phyloP scores from a whole-genome alignment of 64 coral and sea anemone genomes.

The Pachyseris speciosa region DNA sequence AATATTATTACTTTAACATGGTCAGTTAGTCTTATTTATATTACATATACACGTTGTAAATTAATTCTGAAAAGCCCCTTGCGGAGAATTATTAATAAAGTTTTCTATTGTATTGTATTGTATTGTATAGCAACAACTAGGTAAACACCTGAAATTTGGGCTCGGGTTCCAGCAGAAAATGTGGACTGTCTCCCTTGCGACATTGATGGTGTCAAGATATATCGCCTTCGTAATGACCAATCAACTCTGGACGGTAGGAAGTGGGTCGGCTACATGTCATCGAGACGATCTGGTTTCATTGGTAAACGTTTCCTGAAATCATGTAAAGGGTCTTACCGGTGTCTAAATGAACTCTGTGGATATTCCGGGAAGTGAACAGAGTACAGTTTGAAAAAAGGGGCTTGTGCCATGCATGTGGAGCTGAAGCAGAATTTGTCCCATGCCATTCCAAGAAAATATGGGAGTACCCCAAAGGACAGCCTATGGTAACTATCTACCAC shows the following conservation, averaged over 20 bases:
- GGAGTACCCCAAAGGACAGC: constrained; percentile 32
- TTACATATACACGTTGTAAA: no score
- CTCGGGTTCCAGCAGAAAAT: constrained; percentile 15
- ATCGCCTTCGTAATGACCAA: not conserved
- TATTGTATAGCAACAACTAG: not conserved
- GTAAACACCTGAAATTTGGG: constrained; percentile 15
- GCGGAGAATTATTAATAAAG: no score
- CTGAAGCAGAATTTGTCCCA: not conserved
- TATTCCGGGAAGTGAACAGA: no score
- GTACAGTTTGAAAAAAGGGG: no score
- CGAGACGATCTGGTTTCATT: constrained; percentile 39
- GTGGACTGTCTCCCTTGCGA: constrained; percentile 52
- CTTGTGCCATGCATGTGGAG: constrained; percentile 17
- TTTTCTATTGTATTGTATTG: no score
- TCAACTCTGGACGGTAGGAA: constrained; percentile 12
- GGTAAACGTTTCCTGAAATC: constrained; percentile 20
- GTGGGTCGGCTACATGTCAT: constrained; percentile 15
- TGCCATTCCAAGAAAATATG: constrained; percentile 29
- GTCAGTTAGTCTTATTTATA: no score
- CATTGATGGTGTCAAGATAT: constrained; percentile 9
- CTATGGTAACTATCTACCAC: constrained; percentile 50
- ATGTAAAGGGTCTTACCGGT: constrained; percentile 27
- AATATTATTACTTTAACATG: no score
- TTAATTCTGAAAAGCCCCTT: no score
- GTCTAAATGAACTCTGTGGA: constrained; percentile 9